These are phyloP conservation scores for Sesia apiformis DNA, from an alignment of 2,888 invertebrate genomes.

Conservation along the genomic window DNA sequence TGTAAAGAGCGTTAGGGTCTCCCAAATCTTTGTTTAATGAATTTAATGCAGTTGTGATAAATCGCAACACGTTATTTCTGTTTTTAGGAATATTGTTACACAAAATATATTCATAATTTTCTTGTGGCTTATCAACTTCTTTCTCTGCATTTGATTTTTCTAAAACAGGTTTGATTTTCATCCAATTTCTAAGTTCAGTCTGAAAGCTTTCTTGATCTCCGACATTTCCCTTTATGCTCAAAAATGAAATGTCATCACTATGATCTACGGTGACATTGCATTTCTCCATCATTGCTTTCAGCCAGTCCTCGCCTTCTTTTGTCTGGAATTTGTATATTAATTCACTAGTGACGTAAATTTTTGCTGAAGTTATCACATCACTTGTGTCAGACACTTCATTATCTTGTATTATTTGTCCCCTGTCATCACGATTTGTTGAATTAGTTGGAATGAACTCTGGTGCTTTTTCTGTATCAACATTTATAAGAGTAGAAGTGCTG, in stretches of 20 bases:
- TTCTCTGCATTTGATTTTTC: background rate
- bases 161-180: constrained; percentile 12
- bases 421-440: constrained; percentile 47
- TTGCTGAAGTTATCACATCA: constrained; percentile 50
- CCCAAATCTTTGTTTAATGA: constrained; percentile 61
- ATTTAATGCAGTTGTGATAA: constrained; percentile 41
- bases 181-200: constrained; percentile 54
- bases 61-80: constrained; percentile 35
- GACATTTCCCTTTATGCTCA: constrained; percentile 65
- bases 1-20: constrained; percentile 58
- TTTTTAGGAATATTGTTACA: constrained; percentile 41
- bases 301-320: constrained; percentile 58
- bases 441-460: constrained; percentile 39
- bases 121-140: background rate
- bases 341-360: constrained; percentile 65
- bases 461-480: constrained; percentile 16
- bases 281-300: constrained; percentile 38
- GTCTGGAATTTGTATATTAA: constrained; percentile 60
- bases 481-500: background rate
- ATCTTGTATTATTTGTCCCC: constrained; percentile 59
- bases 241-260: constrained; percentile 40
- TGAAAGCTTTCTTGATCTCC: constrained; percentile 70
- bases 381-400: constrained; percentile 64
- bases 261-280: constrained; percentile 47
- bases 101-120: constrained; percentile 2